phyloP scores from a whole-genome alignment of 2,888 invertebrate genomes.

The Eupelmus urozonus region DNA sequence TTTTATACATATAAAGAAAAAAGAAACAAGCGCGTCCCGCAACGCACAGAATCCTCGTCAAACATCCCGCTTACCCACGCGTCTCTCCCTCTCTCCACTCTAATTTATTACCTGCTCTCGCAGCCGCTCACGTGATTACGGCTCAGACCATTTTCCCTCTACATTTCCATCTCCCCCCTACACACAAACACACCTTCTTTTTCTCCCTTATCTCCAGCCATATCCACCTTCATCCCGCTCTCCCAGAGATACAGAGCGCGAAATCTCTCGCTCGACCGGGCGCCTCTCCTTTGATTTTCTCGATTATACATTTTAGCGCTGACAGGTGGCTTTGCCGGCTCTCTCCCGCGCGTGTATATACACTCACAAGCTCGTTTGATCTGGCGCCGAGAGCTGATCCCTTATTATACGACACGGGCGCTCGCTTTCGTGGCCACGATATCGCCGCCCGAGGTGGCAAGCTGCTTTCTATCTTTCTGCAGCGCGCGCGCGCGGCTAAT shows the following conservation, averaged over 20 bases:
- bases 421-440: conserved; percentile 30
- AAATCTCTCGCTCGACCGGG: conserved; percentile 55
- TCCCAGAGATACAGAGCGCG: no score
- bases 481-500: no score
- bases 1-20: neutral
- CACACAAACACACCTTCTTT: neutral
- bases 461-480: no score
- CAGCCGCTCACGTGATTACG: conserved; percentile 28
- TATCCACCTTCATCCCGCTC: neutral
- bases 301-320: conserved; percentile 73
- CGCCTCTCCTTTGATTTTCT: conserved; percentile 70
- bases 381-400: conserved; percentile 57
- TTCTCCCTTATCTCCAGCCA: conserved; percentile 10
- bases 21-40: neutral
- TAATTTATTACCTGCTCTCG: neutral
- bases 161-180: neutral
- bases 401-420: conserved; percentile 48
- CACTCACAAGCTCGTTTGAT: conserved; percentile 63
- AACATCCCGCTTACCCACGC: no score
- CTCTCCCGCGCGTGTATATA: neutral
- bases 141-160: conserved; percentile 7
- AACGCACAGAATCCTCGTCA: no score
- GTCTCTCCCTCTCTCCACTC: neutral
- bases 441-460: conserved; percentile 49
- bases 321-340: conserved; percentile 68